Conservation (phyloP, 1,140 invertebrate genomes). For the Diachasma alloeum region DNA sequence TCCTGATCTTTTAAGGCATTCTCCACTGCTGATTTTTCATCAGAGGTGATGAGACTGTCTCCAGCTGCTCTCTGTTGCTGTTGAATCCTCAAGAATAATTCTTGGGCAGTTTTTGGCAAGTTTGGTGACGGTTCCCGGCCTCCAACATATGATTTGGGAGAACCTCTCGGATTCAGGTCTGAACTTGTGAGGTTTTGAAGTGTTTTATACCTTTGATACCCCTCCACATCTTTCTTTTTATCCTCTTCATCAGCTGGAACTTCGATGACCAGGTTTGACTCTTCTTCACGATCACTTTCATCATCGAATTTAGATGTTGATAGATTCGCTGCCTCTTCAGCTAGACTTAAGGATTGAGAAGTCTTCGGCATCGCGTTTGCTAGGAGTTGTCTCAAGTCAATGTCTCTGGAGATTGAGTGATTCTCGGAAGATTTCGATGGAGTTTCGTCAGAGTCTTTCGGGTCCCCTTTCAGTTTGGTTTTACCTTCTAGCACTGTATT, state of each 20-base stretch:
- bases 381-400: constrained; percentile 56
- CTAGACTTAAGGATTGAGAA: constrained; percentile 50
- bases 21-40: constrained; percentile 66
- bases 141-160: background rate
- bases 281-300: constrained; percentile 61
- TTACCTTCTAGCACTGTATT: constrained; percentile 20
- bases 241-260: constrained; percentile 58
- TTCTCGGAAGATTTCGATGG: constrained; percentile 28
- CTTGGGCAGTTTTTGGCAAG: constrained; percentile 73
- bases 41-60: constrained; percentile 60
- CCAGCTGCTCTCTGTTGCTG: constrained; percentile 71
- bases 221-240: constrained; percentile 43
- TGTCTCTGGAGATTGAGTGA: constrained; percentile 40
- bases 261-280: constrained; percentile 57
- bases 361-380: constrained; percentile 37
- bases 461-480: constrained; percentile 60
- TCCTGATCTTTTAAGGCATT: constrained; percentile 69
- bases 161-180: background rate
- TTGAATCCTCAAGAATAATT: constrained; percentile 74
- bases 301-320: constrained; percentile 56
- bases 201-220: constrained; percentile 37
- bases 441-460: constrained; percentile 53
- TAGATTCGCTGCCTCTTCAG: constrained; percentile 54
- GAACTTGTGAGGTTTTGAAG: constrained; percentile 32
- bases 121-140: constrained; percentile 60